A percentile compares a stretch with the other conserved stretches of the same genome.
phyloP scores from a whole-genome alignment of 2,888 invertebrate genomes.

The Dryadula phaetusa region DNA sequence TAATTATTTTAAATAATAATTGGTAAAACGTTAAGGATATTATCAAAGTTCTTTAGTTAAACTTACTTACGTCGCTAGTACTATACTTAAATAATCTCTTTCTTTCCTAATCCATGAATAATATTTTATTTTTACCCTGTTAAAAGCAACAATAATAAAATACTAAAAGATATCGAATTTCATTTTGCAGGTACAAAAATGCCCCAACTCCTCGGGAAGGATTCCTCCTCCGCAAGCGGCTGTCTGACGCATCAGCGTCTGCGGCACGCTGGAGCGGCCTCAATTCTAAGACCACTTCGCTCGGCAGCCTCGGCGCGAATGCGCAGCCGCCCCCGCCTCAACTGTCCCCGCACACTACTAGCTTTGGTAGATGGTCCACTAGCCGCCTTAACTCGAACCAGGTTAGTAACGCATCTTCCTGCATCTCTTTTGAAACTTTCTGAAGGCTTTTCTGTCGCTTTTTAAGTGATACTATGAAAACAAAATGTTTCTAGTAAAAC shows the following conservation, averaged over 20 bases:
- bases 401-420: conserved; percentile 52
- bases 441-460: neutral
- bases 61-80: too few relatives aligned
- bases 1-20: too few relatives aligned
- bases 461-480: neutral
- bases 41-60: too few relatives aligned
- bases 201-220: conserved; percentile 90
- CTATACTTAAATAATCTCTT: too few relatives aligned
- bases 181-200: conserved; percentile 81
- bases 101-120: too few relatives aligned
- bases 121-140: too few relatives aligned
- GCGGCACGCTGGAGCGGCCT: conserved; percentile 86
- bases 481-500: neutral
- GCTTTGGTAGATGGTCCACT: conserved; percentile 89
- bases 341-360: conserved; percentile 78
- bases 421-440: conserved; percentile 1
- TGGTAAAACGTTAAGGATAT: too few relatives aligned
- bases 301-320: conserved; percentile 87
- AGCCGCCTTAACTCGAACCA: conserved; percentile 89
- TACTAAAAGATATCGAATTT: too few relatives aligned
- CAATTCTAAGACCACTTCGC: conserved; percentile 93
- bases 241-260: conserved; percentile 87
- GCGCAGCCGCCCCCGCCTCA: conserved; percentile 85
- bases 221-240: conserved; percentile 91
- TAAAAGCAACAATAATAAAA: too few relatives aligned